A percentile compares a stretch with the other conserved stretches of the same genome.
These are phyloP conservation scores for Drosophila anomalata DNA, from an alignment of 2,888 invertebrate species.

Conservation along the genomic window DNA sequence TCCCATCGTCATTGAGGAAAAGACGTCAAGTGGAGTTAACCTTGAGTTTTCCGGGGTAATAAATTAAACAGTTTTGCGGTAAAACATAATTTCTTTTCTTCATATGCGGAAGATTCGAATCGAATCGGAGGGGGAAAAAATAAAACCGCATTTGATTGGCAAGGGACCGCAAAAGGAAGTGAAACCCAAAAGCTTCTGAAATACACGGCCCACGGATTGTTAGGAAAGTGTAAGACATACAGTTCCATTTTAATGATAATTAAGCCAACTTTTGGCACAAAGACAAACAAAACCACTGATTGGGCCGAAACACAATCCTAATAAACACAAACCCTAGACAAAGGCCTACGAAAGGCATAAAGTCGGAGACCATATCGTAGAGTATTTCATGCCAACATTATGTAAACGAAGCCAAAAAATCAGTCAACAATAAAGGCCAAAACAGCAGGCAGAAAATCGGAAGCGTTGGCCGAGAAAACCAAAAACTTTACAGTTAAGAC, in stretches of 20 bases:
- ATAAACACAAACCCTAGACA: conserved; percentile 7
- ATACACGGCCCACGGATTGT: conserved; percentile 5
- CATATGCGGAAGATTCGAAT: conserved; percentile 34
- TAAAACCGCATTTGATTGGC: conserved; percentile 3
- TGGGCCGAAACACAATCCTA: conserved; percentile 21
- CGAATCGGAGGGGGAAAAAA: not conserved
- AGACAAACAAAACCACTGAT: conserved; percentile 21
- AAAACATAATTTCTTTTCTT: conserved; percentile 25
- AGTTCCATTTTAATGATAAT: conserved; percentile 19
- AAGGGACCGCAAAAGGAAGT: conserved; percentile 29
- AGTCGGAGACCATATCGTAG: conserved; percentile 16
- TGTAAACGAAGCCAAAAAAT: conserved; percentile 26
- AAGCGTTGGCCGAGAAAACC: conserved; percentile 20
- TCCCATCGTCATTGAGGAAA: conserved; percentile 31
- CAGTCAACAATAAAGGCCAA: conserved; percentile 5
- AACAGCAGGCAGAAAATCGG: conserved; percentile 12
- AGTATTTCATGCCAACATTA: conserved; percentile 39
- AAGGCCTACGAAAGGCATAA: conserved; percentile 19
- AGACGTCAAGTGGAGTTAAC: conserved; percentile 54
- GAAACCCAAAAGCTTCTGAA: not conserved
- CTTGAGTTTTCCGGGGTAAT: conserved; percentile 72
- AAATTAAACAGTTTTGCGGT: conserved; percentile 51
- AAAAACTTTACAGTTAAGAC: conserved; percentile 26
- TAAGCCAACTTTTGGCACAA: conserved; percentile 19
- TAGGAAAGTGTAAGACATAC: conserved; percentile 3